Base-by-base conservation (phyloP, 2,888 invertebrate genomes). In the Lacanobia wlatinum region DNA sequence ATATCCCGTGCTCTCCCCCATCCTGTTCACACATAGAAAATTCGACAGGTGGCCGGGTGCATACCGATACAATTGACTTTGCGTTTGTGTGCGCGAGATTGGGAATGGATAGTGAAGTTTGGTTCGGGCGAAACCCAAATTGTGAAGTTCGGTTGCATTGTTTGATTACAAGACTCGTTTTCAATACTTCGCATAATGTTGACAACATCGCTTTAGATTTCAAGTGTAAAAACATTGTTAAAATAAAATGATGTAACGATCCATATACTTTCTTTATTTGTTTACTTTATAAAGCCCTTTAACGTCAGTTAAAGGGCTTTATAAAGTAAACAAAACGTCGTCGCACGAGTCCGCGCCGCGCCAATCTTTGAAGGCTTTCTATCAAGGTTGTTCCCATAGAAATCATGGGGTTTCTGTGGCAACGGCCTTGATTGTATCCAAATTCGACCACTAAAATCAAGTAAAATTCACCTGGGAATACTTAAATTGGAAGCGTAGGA, bases 1-100 rank as follows among this genome's bases (percentile, higher is more conserved):
- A 90, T 92, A 91, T 90, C 90, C 89, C 89, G 86, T 90, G 89
- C 80, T 86, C 85, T 85, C 87, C 85, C 85, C 85, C 73, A 84
- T 85, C 85, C 80, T 76, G 83, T 84, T 73, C 90, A 90, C 89
- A 86, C 87, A 87, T 83, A 87, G 84, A 85, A 83, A 81, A 90
- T 80, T 83, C 78, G 82, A 84, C 87, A 87, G 87, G 87, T 86
- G 87, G 84, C 79, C 73, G 73, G 46, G 68, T 78, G 76, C 69
- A 73, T 77, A 70, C 73, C 71, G 66, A 80, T 74, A 76, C 75
- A 66, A 78, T 85, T 71, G 68, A 58, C 62, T 69, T 23, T 65
- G 67, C 18, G 66, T 70, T 61, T 62, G 86, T 87, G 87, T 86
- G 85, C 34, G 75, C 82, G 68, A 43, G 71, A 76, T 78, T 72